Evolutionary conservation across 2,113 vertebrate species (phyloP).

Genomic region (Hyperopisus bebe): DNA sequence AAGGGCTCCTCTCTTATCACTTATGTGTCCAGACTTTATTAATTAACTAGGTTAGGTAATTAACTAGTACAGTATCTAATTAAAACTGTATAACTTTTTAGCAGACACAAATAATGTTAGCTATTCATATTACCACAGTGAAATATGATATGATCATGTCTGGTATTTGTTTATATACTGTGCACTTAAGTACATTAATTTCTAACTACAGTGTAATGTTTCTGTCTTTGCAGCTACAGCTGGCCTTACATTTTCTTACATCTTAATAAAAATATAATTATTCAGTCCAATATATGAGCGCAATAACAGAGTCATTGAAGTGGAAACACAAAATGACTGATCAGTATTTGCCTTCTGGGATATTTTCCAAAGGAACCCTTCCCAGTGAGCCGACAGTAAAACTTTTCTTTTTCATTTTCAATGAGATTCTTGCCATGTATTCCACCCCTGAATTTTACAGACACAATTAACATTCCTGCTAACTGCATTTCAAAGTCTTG

Average conservation of each 20-base stretch:
- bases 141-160: not conserved
- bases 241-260: not conserved
- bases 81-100: not conserved
- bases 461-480: slow-evolving; percentile 1
- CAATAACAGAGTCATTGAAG: not conserved
- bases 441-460: not conserved
- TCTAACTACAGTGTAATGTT: not conserved
- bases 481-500: not conserved
- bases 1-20: not conserved
- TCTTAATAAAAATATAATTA: not conserved
- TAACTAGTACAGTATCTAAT: not conserved
- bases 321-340: slow-evolving; percentile 2
- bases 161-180: not conserved
- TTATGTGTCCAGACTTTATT: not conserved
- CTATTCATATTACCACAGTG: not conserved
- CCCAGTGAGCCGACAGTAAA: not conserved
- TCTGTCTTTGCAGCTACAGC: not conserved
- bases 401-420: not conserved
- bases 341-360: slow-evolving; percentile 3
- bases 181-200: not conserved
- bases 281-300: not conserved
- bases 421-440: not conserved
- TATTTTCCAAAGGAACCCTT: not conserved
- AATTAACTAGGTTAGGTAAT: not conserved
- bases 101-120: not conserved